phyloP scores from a whole-genome alignment of 2,888 invertebrate genomes.

The Pseudococcus jackbeardsleyi region DNA sequence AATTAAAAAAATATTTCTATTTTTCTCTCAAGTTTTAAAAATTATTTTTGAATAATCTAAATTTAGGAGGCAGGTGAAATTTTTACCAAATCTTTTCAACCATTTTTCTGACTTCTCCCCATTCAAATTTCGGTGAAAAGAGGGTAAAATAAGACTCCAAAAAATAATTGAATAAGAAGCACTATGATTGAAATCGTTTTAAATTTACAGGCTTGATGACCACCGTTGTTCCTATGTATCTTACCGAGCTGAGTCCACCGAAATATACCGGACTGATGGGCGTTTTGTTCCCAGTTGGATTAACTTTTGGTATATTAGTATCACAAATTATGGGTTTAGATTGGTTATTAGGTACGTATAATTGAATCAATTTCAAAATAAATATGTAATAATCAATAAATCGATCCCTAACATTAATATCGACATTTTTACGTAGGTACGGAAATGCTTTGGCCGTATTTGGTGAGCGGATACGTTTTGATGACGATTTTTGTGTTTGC shows the following conservation, averaged over 20 bases:
- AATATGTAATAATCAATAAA: not conserved
- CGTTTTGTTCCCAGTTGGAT: conserved; percentile 84
- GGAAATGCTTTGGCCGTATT: conserved; percentile 80
- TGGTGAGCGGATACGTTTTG: conserved; percentile 80
- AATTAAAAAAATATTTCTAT: no score
- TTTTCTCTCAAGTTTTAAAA: no score
- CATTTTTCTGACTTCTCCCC: no score
- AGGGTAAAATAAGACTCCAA: no score
- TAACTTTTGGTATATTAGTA: conserved; percentile 82
- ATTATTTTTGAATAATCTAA: no score
- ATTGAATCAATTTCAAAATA: not conserved
- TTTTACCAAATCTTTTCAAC: no score
- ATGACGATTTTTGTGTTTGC: conserved; percentile 79
- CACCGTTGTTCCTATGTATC: conserved; percentile 89
- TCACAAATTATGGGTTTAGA: conserved; percentile 81
- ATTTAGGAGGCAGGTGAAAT: no score
- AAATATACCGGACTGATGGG: conserved; percentile 87
- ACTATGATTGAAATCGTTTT: conserved; percentile 58
- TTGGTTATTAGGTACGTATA: conserved; percentile 74
- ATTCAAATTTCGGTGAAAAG: no score
- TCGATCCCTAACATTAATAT: no score
- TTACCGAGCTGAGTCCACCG: conserved; percentile 87
- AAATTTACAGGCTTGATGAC: conserved; percentile 81
- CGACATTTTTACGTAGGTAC: conserved; percentile 70
- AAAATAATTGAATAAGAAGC: no score